Evolutionary conservation across 2,888 invertebrate species (phyloP).

Genomic region (Thelaira solivaga): DNA sequence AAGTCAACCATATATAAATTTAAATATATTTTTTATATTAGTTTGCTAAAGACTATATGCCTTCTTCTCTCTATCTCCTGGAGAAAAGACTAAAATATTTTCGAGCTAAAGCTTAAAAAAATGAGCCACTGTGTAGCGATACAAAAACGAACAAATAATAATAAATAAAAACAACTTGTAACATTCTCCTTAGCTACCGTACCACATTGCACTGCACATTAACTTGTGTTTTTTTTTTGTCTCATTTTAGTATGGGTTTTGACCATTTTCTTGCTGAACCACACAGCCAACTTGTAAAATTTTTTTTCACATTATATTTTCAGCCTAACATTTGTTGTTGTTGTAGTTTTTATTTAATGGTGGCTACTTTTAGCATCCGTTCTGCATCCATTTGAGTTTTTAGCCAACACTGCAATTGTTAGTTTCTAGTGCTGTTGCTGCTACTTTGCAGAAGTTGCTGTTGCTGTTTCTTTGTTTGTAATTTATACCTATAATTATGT

Average conservation of each 20-base stretch:
- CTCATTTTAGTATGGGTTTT: slow-evolving; percentile 33
- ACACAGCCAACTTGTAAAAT: slow-evolving; percentile 8
- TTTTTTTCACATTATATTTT: neutral
- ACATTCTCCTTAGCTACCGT: slow-evolving; percentile 19
- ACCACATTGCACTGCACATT: slow-evolving; percentile 9
- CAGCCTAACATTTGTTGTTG: slow-evolving; percentile 45
- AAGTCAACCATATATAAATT: no score
- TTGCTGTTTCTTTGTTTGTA: slow-evolving; percentile 52
- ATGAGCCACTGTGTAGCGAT: slow-evolving; percentile 31
- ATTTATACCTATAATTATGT: slow-evolving; percentile 71
- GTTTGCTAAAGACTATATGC: no score
- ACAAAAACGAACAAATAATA: neutral
- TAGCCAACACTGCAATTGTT: slow-evolving; percentile 45
- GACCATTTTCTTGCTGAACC: slow-evolving; percentile 40
- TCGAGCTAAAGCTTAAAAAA: no score
- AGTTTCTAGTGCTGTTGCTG: slow-evolving; percentile 37
- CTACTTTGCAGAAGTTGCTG: slow-evolving; percentile 40
- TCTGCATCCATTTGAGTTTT: slow-evolving; percentile 57
- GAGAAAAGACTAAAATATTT: no score
- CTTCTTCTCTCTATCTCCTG: no score
- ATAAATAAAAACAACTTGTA: slow-evolving; percentile 16
- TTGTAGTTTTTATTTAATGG: slow-evolving; percentile 48
- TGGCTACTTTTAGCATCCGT: slow-evolving; percentile 63
- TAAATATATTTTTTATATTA: no score
- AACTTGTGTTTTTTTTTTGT: slow-evolving; percentile 3